Evolutionary conservation across 2,113 vertebrate species (phyloP), one percentile per base, ranked within the genome.

Genomic region (Callocephalon fimbriatum): DNA sequence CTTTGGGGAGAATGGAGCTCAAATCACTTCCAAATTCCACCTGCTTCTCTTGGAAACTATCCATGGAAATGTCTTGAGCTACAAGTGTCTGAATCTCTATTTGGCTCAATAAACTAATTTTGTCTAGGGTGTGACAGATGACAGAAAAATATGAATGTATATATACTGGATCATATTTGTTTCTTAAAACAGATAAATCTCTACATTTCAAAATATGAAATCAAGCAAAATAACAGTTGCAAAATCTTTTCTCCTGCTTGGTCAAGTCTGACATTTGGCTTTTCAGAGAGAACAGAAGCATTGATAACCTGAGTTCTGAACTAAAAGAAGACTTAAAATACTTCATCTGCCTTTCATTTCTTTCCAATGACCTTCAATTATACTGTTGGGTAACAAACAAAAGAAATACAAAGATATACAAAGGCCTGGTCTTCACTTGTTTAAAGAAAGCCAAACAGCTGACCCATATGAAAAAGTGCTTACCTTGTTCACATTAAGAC

Each of bases 361-460:
- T 95, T 88, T 89, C 37, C 17, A n/a, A 84, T 48, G 47, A 65
- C 59, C 27, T 74, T 71, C 3, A 3, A 40, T 85, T 96, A 80
- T 42, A 66, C 25, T 40, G 25, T 45, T 56, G 21, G 23, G 35
- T 75, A 89, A 74, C 32, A 81, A 92, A 78, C 53, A 84, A 75
- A 91, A 47, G 8, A 92, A 88, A 75, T 54, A 50, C 7, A 15
- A 72, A 90, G 48, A 48, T 29, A 73, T 18, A 73, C 51, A 88
- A 80, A 80, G 72, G 40, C 56, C 32, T 67, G 26, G 44, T 77
- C 63, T 93, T 86, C 38, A 79, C 40, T 44, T 93, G 44, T 92
- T 88, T 93, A 59, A 86, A 83, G 71, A 88, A 90, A 88, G 70
- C 19, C 56, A 92, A 47, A 44, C 91, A 84, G 37, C 48, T 93